Base-by-base conservation (phyloP, 2,888 invertebrate genomes). In the Xestia ashworthii region DNA sequence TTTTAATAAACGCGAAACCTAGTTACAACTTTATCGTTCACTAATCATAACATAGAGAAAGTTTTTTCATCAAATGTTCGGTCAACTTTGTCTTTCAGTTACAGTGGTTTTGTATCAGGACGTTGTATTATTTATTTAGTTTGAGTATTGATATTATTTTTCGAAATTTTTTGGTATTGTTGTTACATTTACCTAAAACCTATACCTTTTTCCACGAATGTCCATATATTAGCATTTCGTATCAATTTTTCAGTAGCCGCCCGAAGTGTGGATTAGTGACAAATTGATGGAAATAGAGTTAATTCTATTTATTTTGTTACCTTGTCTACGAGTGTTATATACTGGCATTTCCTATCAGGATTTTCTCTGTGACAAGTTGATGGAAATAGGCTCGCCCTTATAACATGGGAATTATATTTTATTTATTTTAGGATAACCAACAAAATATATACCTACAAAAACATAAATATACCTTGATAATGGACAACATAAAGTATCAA, bases 31-130 rank as follows among this genome's bases (percentile, higher is more conserved):
- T 83, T 74, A 69, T 78, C 67, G 66, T n/a, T n/a, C 65, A 64
- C 71, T 82, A 85, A 87, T 88, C 82, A 81, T 78, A 80, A 80
- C 62, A 60, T 44, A 44, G 65, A n/a, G 19, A 68, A 91, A 90
- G 78, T 91, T 91, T 91, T 91, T 91, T 91, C 90, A 91, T 91
- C 85, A 87, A 87, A 87, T 90, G 83, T 84, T 86, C 50, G 64
- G 62, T 72, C 16, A 76, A 85, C 69, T 83, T 80, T 65, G 71
- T 65, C 44, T 53, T 68, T 74, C 12, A 11, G 64, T 74, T 32
- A 77, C 44, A 65, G 41, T 41, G 62, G 62, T 71, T 71, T 66
- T 50, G 32, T 85, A 69, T 64, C 58, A 38, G 25, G 3, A 74
- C 6, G 22, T 78, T 16, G 55, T 65, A 44, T 66, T 65, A 48